phyloP scores from a whole-genome alignment of 2,113 vertebrate genomes.

The Osmerus eperlanus region DNA sequence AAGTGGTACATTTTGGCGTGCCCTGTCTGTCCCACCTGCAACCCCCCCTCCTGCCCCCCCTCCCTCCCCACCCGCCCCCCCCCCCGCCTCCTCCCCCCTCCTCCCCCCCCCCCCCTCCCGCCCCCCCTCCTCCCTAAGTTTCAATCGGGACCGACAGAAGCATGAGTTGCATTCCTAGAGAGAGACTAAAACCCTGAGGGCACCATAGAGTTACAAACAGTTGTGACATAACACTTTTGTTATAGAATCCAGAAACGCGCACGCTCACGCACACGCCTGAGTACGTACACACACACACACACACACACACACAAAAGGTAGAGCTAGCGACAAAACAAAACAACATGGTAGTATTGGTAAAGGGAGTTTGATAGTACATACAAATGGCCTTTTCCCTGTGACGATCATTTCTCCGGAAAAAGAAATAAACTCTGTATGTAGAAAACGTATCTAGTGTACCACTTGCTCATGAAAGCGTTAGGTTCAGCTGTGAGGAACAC shows the following conservation, averaged over 20 bases:
- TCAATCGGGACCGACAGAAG: too few relatives aligned
- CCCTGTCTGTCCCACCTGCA: too few relatives aligned
- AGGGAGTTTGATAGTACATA: neutral
- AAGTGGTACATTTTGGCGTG: conserved; percentile 25
- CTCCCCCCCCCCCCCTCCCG: too few relatives aligned
- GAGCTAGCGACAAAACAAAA: neutral
- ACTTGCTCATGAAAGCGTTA: too few relatives aligned
- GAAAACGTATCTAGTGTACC: too few relatives aligned
- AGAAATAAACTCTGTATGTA: too few relatives aligned
- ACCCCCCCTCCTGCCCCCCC: too few relatives aligned
- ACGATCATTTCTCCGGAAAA: neutral
- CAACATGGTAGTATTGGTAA: neutral
- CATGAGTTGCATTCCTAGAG: too few relatives aligned
- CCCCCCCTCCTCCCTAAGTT: too few relatives aligned
- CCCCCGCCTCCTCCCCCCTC: too few relatives aligned
- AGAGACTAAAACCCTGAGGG: conserved; percentile 55
- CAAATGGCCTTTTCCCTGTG: neutral
- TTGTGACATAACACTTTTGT: conserved; percentile 5
- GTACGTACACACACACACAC: conserved; percentile 2
- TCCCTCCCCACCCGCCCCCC: too few relatives aligned
- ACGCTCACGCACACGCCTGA: conserved; percentile 2
- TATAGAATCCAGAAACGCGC: conserved; percentile 7
- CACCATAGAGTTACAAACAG: conserved; percentile 13
- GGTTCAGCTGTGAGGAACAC: too few relatives aligned
- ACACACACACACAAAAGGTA: neutral